Evolutionary conservation across 2,888 invertebrate species (phyloP).

Genomic region (Agrotis ipsilon): DNA sequence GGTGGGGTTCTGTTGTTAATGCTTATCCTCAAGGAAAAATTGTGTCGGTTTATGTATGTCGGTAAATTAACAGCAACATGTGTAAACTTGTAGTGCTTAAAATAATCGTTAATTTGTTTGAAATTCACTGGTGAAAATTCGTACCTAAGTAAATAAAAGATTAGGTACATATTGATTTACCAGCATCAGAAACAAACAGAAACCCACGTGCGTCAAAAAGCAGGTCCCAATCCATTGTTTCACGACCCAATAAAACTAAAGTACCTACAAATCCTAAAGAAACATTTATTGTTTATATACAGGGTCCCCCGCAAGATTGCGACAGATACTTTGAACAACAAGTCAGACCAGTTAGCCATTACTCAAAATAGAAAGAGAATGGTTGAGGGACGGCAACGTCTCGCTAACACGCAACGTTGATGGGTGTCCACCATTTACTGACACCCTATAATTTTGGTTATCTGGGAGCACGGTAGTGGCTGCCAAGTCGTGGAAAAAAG

Average conservation of each 20-base stretch:
- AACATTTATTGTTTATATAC: constrained; percentile 49
- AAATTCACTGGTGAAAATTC: not conserved
- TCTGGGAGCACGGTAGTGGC: too few species aligned
- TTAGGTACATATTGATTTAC: not conserved
- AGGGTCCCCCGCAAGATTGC: constrained; percentile 50
- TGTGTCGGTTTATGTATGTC: too few species aligned
- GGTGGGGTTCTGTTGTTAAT: too few species aligned
- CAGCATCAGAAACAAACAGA: not conserved
- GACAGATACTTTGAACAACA: constrained; percentile 53
- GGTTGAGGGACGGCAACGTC: constrained; percentile 43
- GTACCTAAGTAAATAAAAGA: not conserved
- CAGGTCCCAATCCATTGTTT: constrained; percentile 10
- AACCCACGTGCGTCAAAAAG: constrained; percentile 15
- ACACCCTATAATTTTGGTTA: constrained; percentile 37
- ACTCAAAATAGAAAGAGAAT: constrained; percentile 63
- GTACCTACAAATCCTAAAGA: constrained; percentile 20
- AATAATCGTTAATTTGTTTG: too few species aligned
- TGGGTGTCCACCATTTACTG: constrained; percentile 33
- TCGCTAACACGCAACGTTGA: constrained; percentile 47
- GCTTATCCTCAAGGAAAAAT: too few species aligned
- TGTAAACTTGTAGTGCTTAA: too few species aligned
- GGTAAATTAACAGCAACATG: too few species aligned
- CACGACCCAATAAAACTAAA: constrained; percentile 22
- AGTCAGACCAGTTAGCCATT: constrained; percentile 56
- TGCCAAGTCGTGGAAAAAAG: too few species aligned